phyloP scores from a whole-genome alignment of 2,113 vertebrate species.

The Pantherophis guttatus region DNA sequence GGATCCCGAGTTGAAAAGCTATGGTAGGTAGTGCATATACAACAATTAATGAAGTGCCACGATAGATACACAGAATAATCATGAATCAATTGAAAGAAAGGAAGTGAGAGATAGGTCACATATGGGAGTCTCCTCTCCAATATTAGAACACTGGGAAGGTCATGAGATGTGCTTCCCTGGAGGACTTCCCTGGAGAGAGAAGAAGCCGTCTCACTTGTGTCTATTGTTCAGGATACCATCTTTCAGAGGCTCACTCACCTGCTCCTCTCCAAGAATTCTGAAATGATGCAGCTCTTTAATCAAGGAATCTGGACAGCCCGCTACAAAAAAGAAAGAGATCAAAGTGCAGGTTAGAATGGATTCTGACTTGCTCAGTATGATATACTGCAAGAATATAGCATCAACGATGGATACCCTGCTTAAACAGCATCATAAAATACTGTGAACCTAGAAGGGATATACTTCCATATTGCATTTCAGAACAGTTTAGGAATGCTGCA shows the following conservation, averaged over 20 bases:
- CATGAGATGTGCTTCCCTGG: slow-evolving; percentile 53
- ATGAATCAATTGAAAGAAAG: background rate
- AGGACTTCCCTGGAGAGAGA: slow-evolving; percentile 55
- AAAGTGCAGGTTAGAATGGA: slow-evolving; percentile 37
- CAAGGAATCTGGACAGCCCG: slow-evolving; percentile 83
- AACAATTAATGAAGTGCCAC: slow-evolving; percentile 75
- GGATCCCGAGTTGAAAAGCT: slow-evolving; percentile 35
- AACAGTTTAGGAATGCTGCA: slow-evolving; percentile 34
- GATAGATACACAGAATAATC: slow-evolving; percentile 59
- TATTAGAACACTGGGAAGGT: slow-evolving; percentile 46
- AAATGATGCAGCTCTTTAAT: slow-evolving; percentile 93
- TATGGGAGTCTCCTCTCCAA: background rate
- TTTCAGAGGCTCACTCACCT: slow-evolving; percentile 76
- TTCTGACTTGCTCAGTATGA: slow-evolving; percentile 19
- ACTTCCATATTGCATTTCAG: slow-evolving; percentile 50
- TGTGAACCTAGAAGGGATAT: slow-evolving; percentile 50
- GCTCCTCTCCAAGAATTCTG: slow-evolving; percentile 84
- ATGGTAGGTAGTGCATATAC: slow-evolving; percentile 70
- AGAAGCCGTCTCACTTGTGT: slow-evolving; percentile 62
- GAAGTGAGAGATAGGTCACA: background rate
- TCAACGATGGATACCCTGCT: slow-evolving; percentile 44
- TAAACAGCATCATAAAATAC: slow-evolving; percentile 48
- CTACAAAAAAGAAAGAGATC: slow-evolving; percentile 71
- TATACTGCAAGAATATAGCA: slow-evolving; percentile 25
- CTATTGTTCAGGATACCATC: slow-evolving; percentile 51